These are phyloP conservation scores for Craniophora ligustri DNA, from an alignment of 2,888 invertebrate species.

Conservation along the genomic window DNA sequence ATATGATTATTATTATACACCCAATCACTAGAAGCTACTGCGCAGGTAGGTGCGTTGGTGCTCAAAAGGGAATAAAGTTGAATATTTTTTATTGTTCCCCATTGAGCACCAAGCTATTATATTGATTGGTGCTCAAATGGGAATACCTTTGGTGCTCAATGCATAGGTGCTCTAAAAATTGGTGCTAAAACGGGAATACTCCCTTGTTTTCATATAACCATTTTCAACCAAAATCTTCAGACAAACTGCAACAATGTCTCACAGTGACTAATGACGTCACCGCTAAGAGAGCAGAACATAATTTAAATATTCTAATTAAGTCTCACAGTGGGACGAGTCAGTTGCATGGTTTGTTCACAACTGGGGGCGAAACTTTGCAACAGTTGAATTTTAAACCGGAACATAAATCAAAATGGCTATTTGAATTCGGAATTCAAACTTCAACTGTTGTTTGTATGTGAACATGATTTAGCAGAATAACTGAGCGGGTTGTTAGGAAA, in stretches of 20 bases:
- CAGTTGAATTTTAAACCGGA: conserved; percentile 34
- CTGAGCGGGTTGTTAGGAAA: conserved; percentile 40
- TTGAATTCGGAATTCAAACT: conserved; percentile 25
- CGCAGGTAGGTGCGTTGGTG: too few species aligned
- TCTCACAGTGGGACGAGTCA: conserved; percentile 6
- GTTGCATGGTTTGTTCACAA: conserved; percentile 22
- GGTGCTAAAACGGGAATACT: too few species aligned
- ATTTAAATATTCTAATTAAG: conserved; percentile 47
- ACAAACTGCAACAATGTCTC: conserved; percentile 6
- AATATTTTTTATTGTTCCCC: too few species aligned
- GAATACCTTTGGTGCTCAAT: too few species aligned
- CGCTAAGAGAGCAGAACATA: conserved; percentile 2
- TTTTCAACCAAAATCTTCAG: neutral
- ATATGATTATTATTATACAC: too few species aligned
- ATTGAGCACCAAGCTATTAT: too few species aligned
- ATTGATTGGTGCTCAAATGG: too few species aligned
- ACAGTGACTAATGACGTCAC: conserved; percentile 6
- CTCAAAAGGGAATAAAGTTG: too few species aligned
- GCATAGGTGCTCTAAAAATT: too few species aligned
- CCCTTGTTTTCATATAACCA: too few species aligned
- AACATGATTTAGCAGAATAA: conserved; percentile 26
- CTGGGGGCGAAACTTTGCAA: conserved; percentile 23
- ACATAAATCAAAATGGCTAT: conserved; percentile 42
- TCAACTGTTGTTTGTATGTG: conserved; percentile 8
- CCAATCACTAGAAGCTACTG: too few species aligned